Base-by-base conservation (phyloP, 2,113 vertebrate genomes). In the Cinclus cinclus region DNA sequence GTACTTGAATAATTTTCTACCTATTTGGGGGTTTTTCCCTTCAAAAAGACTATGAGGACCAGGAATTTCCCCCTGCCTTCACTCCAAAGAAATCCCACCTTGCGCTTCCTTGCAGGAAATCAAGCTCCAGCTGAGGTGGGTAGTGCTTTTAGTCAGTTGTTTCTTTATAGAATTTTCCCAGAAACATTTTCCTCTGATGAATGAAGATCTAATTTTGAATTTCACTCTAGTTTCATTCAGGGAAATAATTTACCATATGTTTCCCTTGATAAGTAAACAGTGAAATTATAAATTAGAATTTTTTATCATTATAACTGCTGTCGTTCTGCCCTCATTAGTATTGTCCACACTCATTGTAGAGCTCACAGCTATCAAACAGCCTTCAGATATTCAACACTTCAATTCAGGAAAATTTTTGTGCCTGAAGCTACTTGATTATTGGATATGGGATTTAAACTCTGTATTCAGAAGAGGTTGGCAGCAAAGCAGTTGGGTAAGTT, bases 11-110 rank as follows among this genome's bases (percentile, higher is more conserved):
- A 68, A 49, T 73, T 80, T 65, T 79, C 35, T 60, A n/a, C 3
- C 1, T 1, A 6, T 41, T 60, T 23, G 21, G 9, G 6, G 0
- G 0, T 12, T 63, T 78, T 73, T 70, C 19, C 6, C 10, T 67
- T 59, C 50, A 33, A 42, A 63, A 91, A 64, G 23, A 15, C 17
- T 44, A 5, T 63, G 58, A 64, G 59, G 41, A 68, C 25, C 8
- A 4, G 63, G n/a, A 53, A 49, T 81, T 95, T 74, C 35, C 3
- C 11, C 25, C 12, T 33, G 15, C 30, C 13, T 49, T 83, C 7
- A 7, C 18, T 70, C 2, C 35, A 74, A 74, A 59, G 52, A 23
- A 65, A 11, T 62, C 13, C 23, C 35, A 83, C 7, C 0, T 0
- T 44, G 41, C 7, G 14, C 6, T 49, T 73, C 10, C 41, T 65